phyloP scores from a whole-genome alignment of 2,888 invertebrate genomes.

The Caenorhabditis sulstoni region DNA sequence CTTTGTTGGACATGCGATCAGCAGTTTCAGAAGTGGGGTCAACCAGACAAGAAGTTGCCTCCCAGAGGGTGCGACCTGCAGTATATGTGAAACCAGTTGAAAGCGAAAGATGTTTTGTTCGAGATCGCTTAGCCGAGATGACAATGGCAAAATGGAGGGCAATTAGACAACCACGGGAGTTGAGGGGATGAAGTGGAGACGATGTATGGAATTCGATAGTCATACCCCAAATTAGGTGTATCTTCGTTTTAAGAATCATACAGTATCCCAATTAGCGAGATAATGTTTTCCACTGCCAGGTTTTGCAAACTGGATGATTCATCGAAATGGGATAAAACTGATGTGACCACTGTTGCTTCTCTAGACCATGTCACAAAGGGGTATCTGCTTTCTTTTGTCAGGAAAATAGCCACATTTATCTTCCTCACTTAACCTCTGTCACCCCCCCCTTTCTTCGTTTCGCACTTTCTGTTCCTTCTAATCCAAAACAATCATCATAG shows the following conservation, averaged over 20 bases:
- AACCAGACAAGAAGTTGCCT: background rate
- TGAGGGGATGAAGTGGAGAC: conserved; percentile 8
- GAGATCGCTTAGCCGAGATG: conserved; percentile 46
- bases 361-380: no score
- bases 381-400: no score
- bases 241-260: conserved; percentile 21
- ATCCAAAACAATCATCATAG: conserved; percentile 25
- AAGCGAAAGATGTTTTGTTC: conserved; percentile 15
- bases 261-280: background rate
- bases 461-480: conserved; percentile 4
- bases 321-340: background rate
- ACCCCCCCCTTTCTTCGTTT: background rate
- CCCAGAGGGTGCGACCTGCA: background rate
- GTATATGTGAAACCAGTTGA: conserved; percentile 45
- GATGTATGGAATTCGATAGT: conserved; percentile 27
- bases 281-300: no score
- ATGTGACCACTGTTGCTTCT: no score
- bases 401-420: background rate
- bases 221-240: conserved; percentile 35
- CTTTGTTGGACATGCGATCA: conserved; percentile 31
- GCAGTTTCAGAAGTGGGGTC: conserved; percentile 36
- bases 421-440: conserved; percentile 4
- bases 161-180: conserved; percentile 17
- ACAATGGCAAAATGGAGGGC: conserved; percentile 51
- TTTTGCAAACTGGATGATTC: no score